Evolutionary conservation across 2,888 invertebrate species (phyloP), one percentile per base, ranked within the genome.

Genomic region (Fragum fragum): DNA sequence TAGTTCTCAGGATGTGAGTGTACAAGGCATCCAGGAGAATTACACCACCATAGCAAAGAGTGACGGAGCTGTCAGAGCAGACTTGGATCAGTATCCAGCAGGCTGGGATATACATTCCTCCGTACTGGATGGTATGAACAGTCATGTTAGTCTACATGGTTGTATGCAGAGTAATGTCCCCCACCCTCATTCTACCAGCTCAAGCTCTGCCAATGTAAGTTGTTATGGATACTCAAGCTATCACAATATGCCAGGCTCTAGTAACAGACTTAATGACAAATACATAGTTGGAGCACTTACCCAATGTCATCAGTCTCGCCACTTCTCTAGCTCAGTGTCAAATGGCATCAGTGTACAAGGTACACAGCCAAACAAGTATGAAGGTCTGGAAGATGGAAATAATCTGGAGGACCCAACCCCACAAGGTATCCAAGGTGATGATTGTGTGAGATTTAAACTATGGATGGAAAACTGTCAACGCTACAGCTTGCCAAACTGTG

Each of bases 381-480:
- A 63, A 0, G 61, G 68, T 11, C 16, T 18, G 47, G 47, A 47
- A 9, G 47, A 47, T 47, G 47, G 14, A 47, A 47, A 5, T 14
- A 47, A 47, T 23, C 59, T 79, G 0, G 32, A 69, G 6, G 81
- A 81, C 39, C 91, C 90, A 0, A 88, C 89, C 53, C 91, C 92
- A 0, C 92, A 93, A 77, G 93, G 93, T 9, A 85, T 93, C 7
- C 92, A 93, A 81, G 93, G 93, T 0, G 90, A 90, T n/a, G 91
- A 92, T 66, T 92, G 92, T 80, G 91, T 89, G 0, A 77, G 83
- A 18, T 92, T 92, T 74, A 88, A 89, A 75, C 83, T 92, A 0
- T 93, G 93, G 93, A 88, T 92, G 76, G 89, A 92, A 70, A 93
- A 90, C 81, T 93, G 93, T 72, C 88, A 88, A 61, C 79, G 90